phyloP scores from a whole-genome alignment of 2,888 invertebrate genomes.

The Nowickia ferox region DNA sequence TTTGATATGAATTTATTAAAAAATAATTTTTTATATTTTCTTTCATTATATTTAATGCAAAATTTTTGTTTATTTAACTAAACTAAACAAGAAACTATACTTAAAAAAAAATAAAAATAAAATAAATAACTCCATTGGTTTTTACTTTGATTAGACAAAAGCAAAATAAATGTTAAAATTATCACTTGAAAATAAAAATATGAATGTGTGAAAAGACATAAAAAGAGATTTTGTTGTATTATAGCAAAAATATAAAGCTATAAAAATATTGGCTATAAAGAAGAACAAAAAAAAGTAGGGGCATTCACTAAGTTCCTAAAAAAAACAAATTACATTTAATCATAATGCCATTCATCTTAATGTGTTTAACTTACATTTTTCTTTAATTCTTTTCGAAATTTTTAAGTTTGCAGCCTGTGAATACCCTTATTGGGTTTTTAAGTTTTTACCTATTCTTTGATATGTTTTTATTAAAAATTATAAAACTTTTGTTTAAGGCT shows the following conservation, averaged over 20 bases:
- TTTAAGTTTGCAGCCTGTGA: neutral
- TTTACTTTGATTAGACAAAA: conserved; percentile 1
- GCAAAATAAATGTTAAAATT: neutral
- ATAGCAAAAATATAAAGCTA: neutral
- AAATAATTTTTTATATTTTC: conserved; percentile 8
- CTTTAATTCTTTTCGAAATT: too few species aligned
- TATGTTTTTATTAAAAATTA: neutral
- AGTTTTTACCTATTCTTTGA: neutral
- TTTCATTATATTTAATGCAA: conserved; percentile 17
- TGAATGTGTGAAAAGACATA: conserved; percentile 67
- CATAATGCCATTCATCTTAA: too few species aligned
- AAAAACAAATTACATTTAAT: too few species aligned
- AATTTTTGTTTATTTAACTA: conserved; percentile 14
- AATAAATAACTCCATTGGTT: conserved; percentile 45
- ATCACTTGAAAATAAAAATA: conserved; percentile 38
- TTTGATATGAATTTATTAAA: conserved; percentile 21
- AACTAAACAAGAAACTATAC: conserved; percentile 8
- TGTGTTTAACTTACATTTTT: too few species aligned
- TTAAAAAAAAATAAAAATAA: conserved; percentile 3
- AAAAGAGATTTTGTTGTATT: conserved; percentile 64
- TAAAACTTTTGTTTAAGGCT: neutral
- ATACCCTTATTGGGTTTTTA: neutral
- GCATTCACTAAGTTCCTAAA: neutral
- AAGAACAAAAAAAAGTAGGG: neutral
- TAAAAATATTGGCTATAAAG: neutral